Evolutionary conservation across 2,113 vertebrate genomes (phyloP).

Genomic region (Malaclemys terrapin): DNA sequence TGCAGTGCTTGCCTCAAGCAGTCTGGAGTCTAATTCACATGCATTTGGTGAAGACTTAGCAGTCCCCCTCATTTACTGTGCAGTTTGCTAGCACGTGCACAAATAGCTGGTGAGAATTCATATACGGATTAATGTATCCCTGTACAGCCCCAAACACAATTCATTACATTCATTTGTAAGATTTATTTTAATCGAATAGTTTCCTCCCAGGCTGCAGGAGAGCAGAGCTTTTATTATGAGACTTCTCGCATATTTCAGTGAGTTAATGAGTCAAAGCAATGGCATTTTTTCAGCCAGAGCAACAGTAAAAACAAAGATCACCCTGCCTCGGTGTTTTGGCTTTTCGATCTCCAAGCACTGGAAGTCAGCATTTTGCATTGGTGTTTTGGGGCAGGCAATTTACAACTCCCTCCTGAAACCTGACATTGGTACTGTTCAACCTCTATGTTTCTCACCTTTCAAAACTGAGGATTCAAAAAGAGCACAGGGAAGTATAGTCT

Average conservation of each 20-base stretch:
- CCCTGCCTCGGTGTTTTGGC: not conserved
- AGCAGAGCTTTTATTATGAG: not conserved
- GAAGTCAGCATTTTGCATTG: not conserved
- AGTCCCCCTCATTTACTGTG: not conserved
- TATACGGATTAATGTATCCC: not conserved
- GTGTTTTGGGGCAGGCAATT: not conserved
- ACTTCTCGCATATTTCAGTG: not conserved
- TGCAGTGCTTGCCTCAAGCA: not conserved
- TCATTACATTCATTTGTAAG: not conserved
- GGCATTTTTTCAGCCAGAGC: not conserved
- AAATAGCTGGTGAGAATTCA: not conserved
- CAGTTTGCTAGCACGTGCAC: not conserved
- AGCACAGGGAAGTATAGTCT: fast-evolving
- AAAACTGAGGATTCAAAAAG: not conserved
- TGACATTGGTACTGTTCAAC: not conserved
- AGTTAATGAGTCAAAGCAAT: not conserved
- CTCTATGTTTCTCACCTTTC: not conserved
- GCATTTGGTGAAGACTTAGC: not conserved
- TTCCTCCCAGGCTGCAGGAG: not conserved
- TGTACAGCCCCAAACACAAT: not conserved
- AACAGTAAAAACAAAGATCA: not conserved
- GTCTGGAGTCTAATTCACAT: not conserved
- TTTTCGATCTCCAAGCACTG: not conserved
- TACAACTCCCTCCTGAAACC: not conserved
- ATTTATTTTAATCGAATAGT: not conserved